Percentiles rank a stretch among this genome's conserved stretches.
These are phyloP conservation scores for Eurystomus gularis DNA, from an alignment of 2,113 vertebrate genomes.

Conservation along the genomic window DNA sequence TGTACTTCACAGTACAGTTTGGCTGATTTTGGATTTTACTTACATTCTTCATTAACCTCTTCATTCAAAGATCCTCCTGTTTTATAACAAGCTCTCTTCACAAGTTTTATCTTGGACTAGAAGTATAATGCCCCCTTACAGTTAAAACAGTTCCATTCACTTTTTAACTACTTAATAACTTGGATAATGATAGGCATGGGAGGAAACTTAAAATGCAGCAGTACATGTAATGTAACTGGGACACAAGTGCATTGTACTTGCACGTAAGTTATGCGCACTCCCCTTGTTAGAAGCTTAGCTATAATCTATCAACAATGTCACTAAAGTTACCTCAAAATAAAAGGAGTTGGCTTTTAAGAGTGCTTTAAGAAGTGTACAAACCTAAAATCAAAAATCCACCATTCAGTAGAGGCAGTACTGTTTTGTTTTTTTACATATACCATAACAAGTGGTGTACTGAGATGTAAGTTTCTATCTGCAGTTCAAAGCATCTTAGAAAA, in stretches of 20 bases:
- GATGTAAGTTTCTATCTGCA: neutral
- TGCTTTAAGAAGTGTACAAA: neutral
- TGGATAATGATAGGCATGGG: neutral
- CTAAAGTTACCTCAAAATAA: neutral
- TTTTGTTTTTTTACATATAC: neutral
- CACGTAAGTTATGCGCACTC: neutral
- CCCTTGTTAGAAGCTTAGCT: neutral
- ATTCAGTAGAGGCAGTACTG: neutral
- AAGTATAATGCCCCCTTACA: slow-evolving; percentile 12
- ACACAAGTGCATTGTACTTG: neutral
- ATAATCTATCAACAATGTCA: neutral
- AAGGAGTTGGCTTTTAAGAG: neutral
- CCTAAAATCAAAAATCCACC: neutral
- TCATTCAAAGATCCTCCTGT: neutral
- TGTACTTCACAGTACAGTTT: neutral
- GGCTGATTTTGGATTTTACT: neutral
- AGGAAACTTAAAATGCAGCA: slow-evolving; percentile 53
- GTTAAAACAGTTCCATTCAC: slow-evolving; percentile 23
- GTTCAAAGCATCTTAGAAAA: neutral
- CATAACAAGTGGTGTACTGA: neutral
- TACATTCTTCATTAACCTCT: neutral
- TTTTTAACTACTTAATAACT: neutral
- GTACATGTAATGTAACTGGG: neutral
- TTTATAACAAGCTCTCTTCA: slow-evolving; percentile 20
- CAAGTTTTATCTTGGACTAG: slow-evolving; percentile 14